Base-by-base conservation (phyloP, 2,888 invertebrate species). In the Leptopilina drosophilae region DNA sequence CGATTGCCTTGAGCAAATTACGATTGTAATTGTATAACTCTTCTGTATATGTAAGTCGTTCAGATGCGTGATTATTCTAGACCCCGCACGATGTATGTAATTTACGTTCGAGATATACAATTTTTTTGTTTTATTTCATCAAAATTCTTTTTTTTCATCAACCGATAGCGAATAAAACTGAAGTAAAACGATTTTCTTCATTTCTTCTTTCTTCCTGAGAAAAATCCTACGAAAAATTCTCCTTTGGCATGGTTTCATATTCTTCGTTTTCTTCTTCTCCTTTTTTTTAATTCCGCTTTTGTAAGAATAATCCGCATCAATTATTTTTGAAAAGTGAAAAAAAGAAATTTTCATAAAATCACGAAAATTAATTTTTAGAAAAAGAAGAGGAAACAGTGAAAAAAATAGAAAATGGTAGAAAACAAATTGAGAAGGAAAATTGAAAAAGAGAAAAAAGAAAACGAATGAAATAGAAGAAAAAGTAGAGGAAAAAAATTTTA, bases 271-370 rank as follows among this genome's bases (percentile, higher is more conserved):
- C 6, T 73, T 69, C 69, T 73, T 73, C 73, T 56, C 26, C n/a
- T 69, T 26, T 33, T 33, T 33, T 33, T 33, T 33, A 33, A 33
- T 33, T 33, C 0, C 33, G 33, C 0, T 33, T 3, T 33, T 64
- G 76, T 85, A 85, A 84, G 82, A 83, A 84, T 85, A 83, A 86
- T 86, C 76, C 56, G 56, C 73, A 73, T 40, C 56, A 59, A 78
- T 82, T 86, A 87, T 85, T 87, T 33, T 33, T 33, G 33, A 33
- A 33, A 33, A 33, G 33, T 33, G 33, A 5, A 33, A 33, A 33
- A 33, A 33, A 33, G 2, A 33, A 33, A 5, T 33, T 33, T 33
- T 33, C 4, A 33, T 33, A 33, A 33, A 33, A 33, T 33, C 33
- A 33, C 33, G 33, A 4, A 33, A 33, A 33, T 33, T 33, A 33